Evolutionary conservation across 2,797 vertebrate species (phyloP).

Genomic region (Stomatorhinus walkeri): DNA sequence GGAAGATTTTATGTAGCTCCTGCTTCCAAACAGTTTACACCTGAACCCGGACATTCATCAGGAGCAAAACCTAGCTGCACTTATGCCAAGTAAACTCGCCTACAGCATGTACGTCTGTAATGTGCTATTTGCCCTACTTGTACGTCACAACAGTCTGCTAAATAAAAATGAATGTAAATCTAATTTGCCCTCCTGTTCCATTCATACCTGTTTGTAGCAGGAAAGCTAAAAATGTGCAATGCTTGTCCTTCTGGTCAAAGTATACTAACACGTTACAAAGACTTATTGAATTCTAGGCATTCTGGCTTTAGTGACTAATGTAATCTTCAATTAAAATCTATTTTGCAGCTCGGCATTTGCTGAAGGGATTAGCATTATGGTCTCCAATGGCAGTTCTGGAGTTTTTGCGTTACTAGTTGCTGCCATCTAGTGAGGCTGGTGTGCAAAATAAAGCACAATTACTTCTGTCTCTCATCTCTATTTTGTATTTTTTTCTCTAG

Average conservation of each 20-base stretch:
- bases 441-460: background rate
- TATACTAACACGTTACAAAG: background rate
- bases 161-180: background rate
- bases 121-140: background rate
- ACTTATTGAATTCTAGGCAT: background rate
- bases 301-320: background rate
- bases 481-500: background rate
- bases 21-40: background rate
- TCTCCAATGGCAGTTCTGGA: background rate
- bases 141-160: background rate
- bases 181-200: background rate
- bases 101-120: background rate
- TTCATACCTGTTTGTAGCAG: background rate
- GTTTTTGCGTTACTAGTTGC: background rate
- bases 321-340: background rate
- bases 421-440: background rate
- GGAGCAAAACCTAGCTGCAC: background rate
- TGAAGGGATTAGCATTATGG: background rate
- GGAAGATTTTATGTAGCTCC: background rate
- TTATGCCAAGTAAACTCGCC: background rate
- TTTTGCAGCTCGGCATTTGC: background rate
- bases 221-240: background rate
- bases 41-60: background rate
- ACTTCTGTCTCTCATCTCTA: background rate
- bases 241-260: background rate